phyloP scores from a whole-genome alignment of 2,888 invertebrate genomes.

The Stenolophus ochropezus region DNA sequence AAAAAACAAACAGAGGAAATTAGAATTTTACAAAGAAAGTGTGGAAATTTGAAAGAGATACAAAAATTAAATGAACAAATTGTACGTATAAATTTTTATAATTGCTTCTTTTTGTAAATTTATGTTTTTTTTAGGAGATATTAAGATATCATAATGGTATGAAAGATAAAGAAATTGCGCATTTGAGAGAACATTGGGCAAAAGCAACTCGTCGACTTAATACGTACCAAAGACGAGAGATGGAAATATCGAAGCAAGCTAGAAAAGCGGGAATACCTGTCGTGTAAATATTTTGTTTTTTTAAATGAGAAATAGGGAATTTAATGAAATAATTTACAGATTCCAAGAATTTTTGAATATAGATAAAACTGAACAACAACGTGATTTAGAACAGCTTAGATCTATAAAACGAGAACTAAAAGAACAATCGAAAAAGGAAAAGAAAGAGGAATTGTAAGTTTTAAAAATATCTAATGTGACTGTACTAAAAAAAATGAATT shows the following conservation, averaged over 20 bases:
- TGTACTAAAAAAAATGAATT: not conserved
- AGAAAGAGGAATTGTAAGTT: not conserved
- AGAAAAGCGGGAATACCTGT: not conserved
- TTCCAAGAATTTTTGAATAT: not conserved
- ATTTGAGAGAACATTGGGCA: constrained; percentile 15
- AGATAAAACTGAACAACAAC: constrained; percentile 11
- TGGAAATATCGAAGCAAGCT: not conserved
- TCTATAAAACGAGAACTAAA: not conserved
- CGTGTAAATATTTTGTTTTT: not conserved
- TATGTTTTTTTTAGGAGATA: not conserved
- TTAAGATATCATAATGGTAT: not conserved
- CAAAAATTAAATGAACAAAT: not conserved
- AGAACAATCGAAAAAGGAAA: not conserved
- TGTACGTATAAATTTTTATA: not conserved
- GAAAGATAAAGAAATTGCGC: not conserved
- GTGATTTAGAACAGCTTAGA: constrained; percentile 10
- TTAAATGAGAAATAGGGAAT: too few species aligned
- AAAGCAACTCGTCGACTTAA: constrained; percentile 1
- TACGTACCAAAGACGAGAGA: not conserved
- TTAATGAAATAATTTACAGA: not conserved
- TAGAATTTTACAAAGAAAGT: not conserved
- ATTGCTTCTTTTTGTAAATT: not conserved
- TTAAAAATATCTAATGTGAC: not conserved
- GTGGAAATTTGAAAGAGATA: not conserved
- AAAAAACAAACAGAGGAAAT: constrained; percentile 14